Conservation (phyloP, 1,140 invertebrate genomes). For the Brachionus calyciflorus region DNA sequence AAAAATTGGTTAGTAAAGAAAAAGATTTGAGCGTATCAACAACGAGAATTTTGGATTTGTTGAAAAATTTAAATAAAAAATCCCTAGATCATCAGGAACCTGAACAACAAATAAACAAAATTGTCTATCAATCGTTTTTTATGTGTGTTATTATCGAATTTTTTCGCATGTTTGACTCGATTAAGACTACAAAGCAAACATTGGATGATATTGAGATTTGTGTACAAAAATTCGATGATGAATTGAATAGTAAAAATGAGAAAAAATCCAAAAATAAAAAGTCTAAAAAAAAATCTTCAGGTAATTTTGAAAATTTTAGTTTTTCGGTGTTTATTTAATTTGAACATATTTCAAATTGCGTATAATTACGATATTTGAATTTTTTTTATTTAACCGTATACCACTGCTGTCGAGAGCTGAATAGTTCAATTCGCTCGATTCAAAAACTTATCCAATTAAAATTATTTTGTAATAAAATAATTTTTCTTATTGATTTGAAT, state of each 20-base stretch:
- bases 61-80: not conserved
- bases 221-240: not conserved
- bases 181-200: not conserved
- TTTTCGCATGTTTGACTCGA: slow-evolving; percentile 38
- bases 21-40: not conserved
- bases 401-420: no score
- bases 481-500: no score
- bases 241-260: not conserved
- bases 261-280: slow-evolving; percentile 46
- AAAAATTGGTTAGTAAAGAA: not conserved
- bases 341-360: no score
- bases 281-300: not conserved
- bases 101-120: not conserved
- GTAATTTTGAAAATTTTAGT: no score
- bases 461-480: no score
- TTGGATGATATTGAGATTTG: slow-evolving; percentile 39
- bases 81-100: not conserved
- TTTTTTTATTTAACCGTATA: no score
- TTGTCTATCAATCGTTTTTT: slow-evolving; percentile 16
- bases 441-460: no score
- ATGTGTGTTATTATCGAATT: slow-evolving; percentile 26
- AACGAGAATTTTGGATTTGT: no score
- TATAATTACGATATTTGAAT: no score
- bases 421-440: no score
- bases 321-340: no score